Base-by-base conservation (phyloP, 2,888 invertebrate species). In the Luperina testacea region DNA sequence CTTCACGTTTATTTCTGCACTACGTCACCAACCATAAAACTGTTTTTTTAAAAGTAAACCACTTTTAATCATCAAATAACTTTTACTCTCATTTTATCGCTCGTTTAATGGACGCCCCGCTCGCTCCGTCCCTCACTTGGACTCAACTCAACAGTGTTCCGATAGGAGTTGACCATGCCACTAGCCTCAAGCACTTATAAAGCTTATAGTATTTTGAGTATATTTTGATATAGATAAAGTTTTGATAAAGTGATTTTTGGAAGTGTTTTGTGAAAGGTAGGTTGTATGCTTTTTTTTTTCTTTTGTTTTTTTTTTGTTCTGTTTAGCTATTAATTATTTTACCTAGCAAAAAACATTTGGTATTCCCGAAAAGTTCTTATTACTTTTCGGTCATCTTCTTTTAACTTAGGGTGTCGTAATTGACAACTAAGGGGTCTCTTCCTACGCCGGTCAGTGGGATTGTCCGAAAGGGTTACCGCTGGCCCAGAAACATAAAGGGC, bases 151-250 rank as follows among this genome's bases (percentile, higher is more conserved):
- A 80, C 89, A 89, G 90, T 89, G 75, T 84, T 67, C 48, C 57
- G 76, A 77, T 77, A 80, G 72, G 70, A 82, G 81, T 80, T 87
- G 90, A 75, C 83, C 87, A 83, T 87, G 90, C 75, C 83, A 77
- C 85, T 77, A 80, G 88, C 78, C 84, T 88, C 76, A 78, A 70
- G 11, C 61, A 75, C 59, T 63, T 51, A 15, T 17, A 42, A 67
- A 77, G 63, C 73, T 73, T 65, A 42, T 75, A 67, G 72, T 81
- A 85, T 77, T 84, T 87, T 71, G 69, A 79, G 61, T 84, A 48
- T 59, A 70, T 68, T 81, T 71, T 77, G 53, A 75, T 71, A 64
- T 61, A 84, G 63, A 87, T 79, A 76, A 71, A 65, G 70, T 84
- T 84, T 80, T 64, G n/a, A n/a, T 24, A 51, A 45, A 64, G 74